These are phyloP conservation scores for Diorhabda carinulata DNA, from an alignment of 1,140 invertebrate genomes.

Conservation along the genomic window DNA sequence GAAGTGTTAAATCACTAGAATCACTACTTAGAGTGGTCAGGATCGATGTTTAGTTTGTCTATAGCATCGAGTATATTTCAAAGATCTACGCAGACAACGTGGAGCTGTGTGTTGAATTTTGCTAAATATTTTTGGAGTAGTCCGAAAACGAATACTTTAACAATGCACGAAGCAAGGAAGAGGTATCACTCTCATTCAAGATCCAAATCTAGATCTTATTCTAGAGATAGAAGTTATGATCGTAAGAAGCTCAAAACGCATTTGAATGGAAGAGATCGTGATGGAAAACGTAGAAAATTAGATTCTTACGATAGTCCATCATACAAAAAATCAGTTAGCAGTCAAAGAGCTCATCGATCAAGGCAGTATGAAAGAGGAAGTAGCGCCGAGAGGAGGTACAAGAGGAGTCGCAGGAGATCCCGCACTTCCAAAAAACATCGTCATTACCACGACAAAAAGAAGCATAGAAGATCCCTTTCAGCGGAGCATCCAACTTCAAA, in stretches of 20 bases:
- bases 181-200: constrained; percentile 7
- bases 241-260: neutral
- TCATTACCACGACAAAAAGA: neutral
- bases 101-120: constrained; percentile 3
- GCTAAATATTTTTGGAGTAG: constrained; percentile 3
- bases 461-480: neutral
- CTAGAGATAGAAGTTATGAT: neutral
- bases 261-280: constrained; percentile 8
- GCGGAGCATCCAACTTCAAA: neutral
- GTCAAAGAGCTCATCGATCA: constrained; percentile 57
- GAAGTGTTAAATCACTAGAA: neutral
- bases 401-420: constrained; percentile 58
- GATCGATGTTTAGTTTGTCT: constrained; percentile 10
- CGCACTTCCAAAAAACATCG: constrained; percentile 53
- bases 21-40: neutral
- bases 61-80: constrained; percentile 5
- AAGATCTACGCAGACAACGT: constrained; percentile 4
- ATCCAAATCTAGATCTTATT: neutral
- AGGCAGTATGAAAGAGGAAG: constrained; percentile 59
- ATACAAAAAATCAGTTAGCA: constrained; percentile 42
- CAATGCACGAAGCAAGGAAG: constrained; percentile 9
- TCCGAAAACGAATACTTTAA: neutral
- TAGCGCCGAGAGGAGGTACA: constrained; percentile 59
- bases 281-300: constrained; percentile 7
- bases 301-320: constrained; percentile 7